Base-by-base conservation (phyloP, 1,140 invertebrate genomes). In the Drosophila sechellia region DNA sequence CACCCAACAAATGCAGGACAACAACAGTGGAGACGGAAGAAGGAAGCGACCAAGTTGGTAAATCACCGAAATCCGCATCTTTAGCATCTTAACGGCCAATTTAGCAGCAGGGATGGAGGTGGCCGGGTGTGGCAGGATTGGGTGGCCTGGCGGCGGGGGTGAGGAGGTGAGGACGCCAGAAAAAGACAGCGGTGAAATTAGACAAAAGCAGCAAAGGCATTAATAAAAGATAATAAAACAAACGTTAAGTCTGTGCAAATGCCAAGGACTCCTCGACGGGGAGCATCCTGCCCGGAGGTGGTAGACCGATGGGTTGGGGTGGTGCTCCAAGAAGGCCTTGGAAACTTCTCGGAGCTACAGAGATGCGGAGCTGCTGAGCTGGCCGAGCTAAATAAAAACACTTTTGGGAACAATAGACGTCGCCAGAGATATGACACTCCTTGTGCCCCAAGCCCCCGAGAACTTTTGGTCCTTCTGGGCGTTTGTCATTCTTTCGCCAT, bases 1-100 rank as follows among this genome's bases (percentile, higher is more conserved):
- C n/a, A 31, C 31, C 31, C 31, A 31, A 10, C 31, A 31, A 31
- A 31, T 31, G 34, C 48, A 48, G 57, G 42, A 55, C 25, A 61
- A 64, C 71, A 70, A 68, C 56, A 31, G 12, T 13, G 27, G 2
- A 10, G 40, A 12, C 0, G 37, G 35, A 31, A 10, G 42, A 45
- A 22, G 37, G 58, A 42, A 57, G 57, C 64, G 42, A 53, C 39
- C 58, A 61, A 83, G 79, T 86, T 83, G 79, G 43, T 87, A 87
- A 86, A 86, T 86, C 83, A 87, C 64, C 55, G 37, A 87, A 81
- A 86, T 72, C 71, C 83, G 71, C 83, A 87, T 86, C 83, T 77
- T 90, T 90, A 81, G 78, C 85, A 90, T 90, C 86, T 90, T 90
- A 90, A 90, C 81, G 86, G 86, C 81, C 86, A 86, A 90, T 90